Evolutionary conservation across 2,888 invertebrate genomes (phyloP), one percentile per base, ranked within the genome.

Genomic region (Craniophora ligustri): DNA sequence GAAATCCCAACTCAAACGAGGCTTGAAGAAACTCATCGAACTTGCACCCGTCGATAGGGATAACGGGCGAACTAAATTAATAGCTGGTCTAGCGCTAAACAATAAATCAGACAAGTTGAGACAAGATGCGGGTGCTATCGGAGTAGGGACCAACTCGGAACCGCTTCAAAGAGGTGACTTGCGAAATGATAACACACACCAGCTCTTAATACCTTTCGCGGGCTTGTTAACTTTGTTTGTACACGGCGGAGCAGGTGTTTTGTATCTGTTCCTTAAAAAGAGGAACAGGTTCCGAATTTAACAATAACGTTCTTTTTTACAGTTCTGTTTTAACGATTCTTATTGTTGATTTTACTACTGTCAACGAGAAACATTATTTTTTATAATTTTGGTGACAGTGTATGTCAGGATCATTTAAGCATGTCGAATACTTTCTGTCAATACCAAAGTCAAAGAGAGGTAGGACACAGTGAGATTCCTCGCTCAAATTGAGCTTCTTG

Each of bases 81-180:
- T 72, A 72, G 67, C 57, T 49, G 7, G 42, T 42, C 54, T 40
- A 26, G 40, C 39, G 34, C 48, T 49, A 50, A 51, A 72, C 70
- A 57, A 69, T 72, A 72, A 67, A 72, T 69, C 72, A 72, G 56
- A 10, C 42, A 62, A 67, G 46, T 67, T 61, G 32, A 51, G 55
- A 42, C 45, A 58, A 54, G 67, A 73, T 70, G 71, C 68, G 71
- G 72, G 71, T 11, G 34, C 57, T 72, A 72, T 70, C 70, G 58
- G 56, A 62, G 38, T 57, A 28, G 45, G 38, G 32, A 40, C 38
- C 23, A 69, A 57, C 50, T 68, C 40, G 23, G 41, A 67, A 48
- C 40, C 28, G 40, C 30, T 42, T 58, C 16, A 15, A 39, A 51
- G n/a, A 64, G 68, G 72, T 70, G 72, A 68, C 68, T 65, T 68